Base-by-base conservation (phyloP, 2,113 vertebrate genomes). In the Colinus virginianus region DNA sequence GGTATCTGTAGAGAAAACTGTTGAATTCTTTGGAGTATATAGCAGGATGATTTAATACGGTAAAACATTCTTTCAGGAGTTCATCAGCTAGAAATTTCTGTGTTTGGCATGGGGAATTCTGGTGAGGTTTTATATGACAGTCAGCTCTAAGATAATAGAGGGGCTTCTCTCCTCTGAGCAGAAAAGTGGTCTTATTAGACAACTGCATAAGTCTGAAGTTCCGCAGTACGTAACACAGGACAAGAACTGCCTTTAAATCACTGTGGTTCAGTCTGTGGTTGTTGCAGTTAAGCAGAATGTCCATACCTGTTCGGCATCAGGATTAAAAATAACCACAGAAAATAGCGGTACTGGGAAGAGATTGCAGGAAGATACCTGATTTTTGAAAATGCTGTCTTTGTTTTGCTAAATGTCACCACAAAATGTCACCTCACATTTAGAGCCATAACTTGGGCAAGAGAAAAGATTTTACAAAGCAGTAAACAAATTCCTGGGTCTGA, bases 181-280 rank as follows among this genome's bases (percentile, higher is more conserved):
- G 23, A 58, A 49, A 85, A 91, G 11, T 0, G 0, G 1, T 32
- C 53, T 1, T 36, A 59, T 70, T 66, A 53, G 83, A 95, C 77
- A 36, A 49, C n/a, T 26, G 23, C 36, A 17, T 0, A 1, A 38
- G 68, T 61, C 0, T 0, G 10, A 64, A 13, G 22, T 28, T 81
- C 32, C 16, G 64, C 46, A 69, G 15, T 38, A 49, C 76, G 38
- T 21, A 53, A 53, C 12, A 34, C 2, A 48, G 23, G 8, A 43
- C 23, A 68, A 86, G 10, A 76, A 8, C 26, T 43, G 48, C 20
- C 28, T 58, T 55, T 63, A 63, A 75, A 32, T 68, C 6, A 2
- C 16, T 19, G 4, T 70, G 11, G 1, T 88, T 71, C 42, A 71
- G 46, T 36, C 36, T 0, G 0, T 11, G 22, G 7, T 11, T 77